Percentiles rank a stretch among this genome's conserved stretches.
Evolutionary conservation across 2,113 vertebrate species (phyloP).

Genomic region (Miniopterus natalensis): DNA sequence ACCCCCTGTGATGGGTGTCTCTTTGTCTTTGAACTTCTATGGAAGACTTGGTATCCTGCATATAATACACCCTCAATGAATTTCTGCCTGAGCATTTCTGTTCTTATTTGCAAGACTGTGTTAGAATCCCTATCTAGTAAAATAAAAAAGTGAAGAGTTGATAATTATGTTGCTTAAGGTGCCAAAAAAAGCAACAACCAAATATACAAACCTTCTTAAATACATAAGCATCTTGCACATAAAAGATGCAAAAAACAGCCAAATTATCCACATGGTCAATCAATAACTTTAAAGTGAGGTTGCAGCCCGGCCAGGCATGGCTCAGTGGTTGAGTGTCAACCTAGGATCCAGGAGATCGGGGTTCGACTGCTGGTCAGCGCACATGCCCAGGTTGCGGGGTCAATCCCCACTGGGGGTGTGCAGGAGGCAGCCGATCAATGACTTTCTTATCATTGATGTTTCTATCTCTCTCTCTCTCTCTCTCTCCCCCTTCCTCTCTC

Average conservation of each 20-base stretch:
- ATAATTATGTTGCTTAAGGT: neutral
- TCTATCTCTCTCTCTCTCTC: no score
- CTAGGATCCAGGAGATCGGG: no score
- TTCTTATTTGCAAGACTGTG: conserved; percentile 29
- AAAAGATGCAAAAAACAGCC: neutral
- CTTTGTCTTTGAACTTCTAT: neutral
- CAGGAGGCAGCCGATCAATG: no score
- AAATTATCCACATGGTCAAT: neutral
- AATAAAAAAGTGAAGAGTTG: neutral
- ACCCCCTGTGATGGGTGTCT: neutral
- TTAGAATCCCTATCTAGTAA: neutral
- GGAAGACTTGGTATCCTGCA: neutral
- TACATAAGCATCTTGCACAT: neutral
- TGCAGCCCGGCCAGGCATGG: no score
- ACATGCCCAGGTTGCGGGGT: no score
- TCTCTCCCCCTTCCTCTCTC: no score
- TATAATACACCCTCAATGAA: neutral
- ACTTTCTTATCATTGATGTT: no score
- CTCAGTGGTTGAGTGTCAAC: no score
- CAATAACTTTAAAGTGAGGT: neutral
- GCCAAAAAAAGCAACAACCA: neutral
- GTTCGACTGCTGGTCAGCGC: no score
- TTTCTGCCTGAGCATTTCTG: neutral
- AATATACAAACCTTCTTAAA: conserved; percentile 27
- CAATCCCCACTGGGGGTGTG: no score